Base-by-base conservation (phyloP, 2,888 invertebrate genomes). In the Nomada fucata region DNA sequence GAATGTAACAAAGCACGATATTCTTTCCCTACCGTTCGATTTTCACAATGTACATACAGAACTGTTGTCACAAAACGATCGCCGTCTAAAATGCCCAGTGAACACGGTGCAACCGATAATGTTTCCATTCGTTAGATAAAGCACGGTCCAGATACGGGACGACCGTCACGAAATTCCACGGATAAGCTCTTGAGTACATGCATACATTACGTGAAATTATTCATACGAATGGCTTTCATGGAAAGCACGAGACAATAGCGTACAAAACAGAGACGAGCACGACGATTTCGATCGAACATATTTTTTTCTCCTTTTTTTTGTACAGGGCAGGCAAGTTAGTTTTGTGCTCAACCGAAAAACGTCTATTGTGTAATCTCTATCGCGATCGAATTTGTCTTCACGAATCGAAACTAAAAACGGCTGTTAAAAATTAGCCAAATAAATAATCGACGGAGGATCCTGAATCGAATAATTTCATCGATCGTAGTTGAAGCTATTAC, bases 351-450 rank as follows among this genome's bases (percentile, higher is more conserved):
- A 78, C 70, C 70, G 73, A 76, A 73, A 79, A 73, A 79, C 69
- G 4, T 52, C 29, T 79, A n/a, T 55, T 15, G 29, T 53, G 26
- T 50, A 55, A 64, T 70, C 47, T 3, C 29, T 29, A 36, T 36
- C 18, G 10, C n/a, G n/a, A 20, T 15, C 29, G 36, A 36, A 7
- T 0, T 36, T 7, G 7, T 36, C 7, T 36, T 18, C 26, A 47
- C n/a, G 47, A 11, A 42, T 50, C 7, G 15, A 50, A 76, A 68
- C 67, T 11, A 36, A 52, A 87, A 88, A 88, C 86, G 88, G 86
- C 83, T 88, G 83, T 18, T 26, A 36, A 20, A 11, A 89, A 47
- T 11, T 47, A 15, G 47, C 47, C 83, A 88, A 87, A 80, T 89
- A 79, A 88, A 29, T 88, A 52, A 74, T 67, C 73, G 79, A 75